Percentiles rank a stretch among this genome's conserved stretches.
These are phyloP conservation scores for Conchocele bisecta DNA, from an alignment of 2,888 invertebrate genomes.

Conservation along the genomic window DNA sequence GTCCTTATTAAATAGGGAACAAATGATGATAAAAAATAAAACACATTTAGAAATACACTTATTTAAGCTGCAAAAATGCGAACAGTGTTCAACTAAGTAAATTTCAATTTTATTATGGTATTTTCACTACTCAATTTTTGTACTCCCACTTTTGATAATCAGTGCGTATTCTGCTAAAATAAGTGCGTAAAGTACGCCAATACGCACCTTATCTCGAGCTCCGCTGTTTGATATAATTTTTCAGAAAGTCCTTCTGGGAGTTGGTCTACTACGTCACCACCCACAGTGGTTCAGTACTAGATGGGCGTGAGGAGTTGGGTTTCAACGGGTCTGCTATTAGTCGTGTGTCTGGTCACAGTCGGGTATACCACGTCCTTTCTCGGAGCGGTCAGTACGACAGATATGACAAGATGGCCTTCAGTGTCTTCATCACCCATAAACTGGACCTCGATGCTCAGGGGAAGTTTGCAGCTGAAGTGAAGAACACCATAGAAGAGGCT, in stretches of 20 bases:
- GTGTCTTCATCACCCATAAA: constrained; percentile 50
- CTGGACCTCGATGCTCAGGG: constrained; percentile 37
- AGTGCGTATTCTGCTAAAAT: too few species aligned
- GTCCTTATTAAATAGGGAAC: too few species aligned
- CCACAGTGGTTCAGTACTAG: constrained; percentile 30
- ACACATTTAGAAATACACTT: too few species aligned
- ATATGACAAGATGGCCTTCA: constrained; percentile 45
- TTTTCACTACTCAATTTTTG: too few species aligned
- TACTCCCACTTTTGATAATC: too few species aligned
- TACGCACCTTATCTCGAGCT: too few species aligned
- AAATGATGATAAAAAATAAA: too few species aligned
- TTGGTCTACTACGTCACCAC: constrained; percentile 56
- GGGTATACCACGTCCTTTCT: constrained; percentile 10
- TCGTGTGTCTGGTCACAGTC: constrained; percentile 42
- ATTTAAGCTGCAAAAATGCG: neutral
- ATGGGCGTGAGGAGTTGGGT: constrained; percentile 43
- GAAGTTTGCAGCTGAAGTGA: constrained; percentile 30
- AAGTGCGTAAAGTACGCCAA: too few species aligned
- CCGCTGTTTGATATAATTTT: neutral
- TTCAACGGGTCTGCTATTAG: constrained; percentile 34
- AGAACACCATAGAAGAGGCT: constrained; percentile 35
- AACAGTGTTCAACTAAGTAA: too few species aligned
- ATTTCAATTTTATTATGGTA: too few species aligned
- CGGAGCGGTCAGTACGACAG: constrained; percentile 18
- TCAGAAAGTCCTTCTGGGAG: constrained; percentile 60